Percentiles rank a stretch among this genome's conserved stretches.
These are phyloP conservation scores for Hippocampus zosterae DNA, from an alignment of 2,113 vertebrate species.

Conservation along the genomic window DNA sequence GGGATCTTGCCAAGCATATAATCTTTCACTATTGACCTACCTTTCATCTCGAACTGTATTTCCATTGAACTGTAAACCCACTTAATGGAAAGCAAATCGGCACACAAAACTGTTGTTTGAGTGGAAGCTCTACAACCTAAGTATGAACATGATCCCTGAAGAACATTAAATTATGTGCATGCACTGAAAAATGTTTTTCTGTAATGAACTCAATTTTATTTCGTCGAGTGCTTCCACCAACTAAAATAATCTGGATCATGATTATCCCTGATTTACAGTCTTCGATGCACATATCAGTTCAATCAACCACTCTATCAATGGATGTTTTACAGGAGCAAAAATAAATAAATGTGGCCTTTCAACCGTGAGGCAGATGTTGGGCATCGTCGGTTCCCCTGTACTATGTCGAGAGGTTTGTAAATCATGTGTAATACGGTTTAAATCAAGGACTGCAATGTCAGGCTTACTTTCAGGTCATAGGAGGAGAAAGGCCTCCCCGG, in stretches of 20 bases:
- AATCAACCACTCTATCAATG: too few relatives aligned
- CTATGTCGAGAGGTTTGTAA: conserved; percentile 14
- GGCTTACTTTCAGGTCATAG: conserved; percentile 76
- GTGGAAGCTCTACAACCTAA: conserved; percentile 14
- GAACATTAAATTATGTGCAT: too few relatives aligned
- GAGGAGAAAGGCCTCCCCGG: conserved; percentile 75
- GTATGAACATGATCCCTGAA: conserved; percentile 18
- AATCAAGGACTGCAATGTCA: not conserved
- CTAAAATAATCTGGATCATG: too few relatives aligned
- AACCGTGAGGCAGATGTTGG: not conserved
- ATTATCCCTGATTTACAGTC: too few relatives aligned
- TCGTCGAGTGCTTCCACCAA: too few relatives aligned
- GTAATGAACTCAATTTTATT: too few relatives aligned
- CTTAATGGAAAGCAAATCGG: conserved; percentile 22
- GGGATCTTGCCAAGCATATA: conserved; percentile 42
- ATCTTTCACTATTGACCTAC: conserved; percentile 39
- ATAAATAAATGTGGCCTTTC: too few relatives aligned
- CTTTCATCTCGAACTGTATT: conserved; percentile 41
- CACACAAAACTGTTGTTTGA: not conserved
- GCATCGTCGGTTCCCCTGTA: not conserved
- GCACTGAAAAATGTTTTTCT: too few relatives aligned
- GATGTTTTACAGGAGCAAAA: too few relatives aligned
- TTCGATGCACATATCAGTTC: too few relatives aligned
- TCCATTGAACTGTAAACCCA: conserved; percentile 38
- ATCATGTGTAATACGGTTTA: conserved; percentile 29